phyloP scores from a whole-genome alignment of 1,140 invertebrate species.

The Drosophila setifemur region DNA sequence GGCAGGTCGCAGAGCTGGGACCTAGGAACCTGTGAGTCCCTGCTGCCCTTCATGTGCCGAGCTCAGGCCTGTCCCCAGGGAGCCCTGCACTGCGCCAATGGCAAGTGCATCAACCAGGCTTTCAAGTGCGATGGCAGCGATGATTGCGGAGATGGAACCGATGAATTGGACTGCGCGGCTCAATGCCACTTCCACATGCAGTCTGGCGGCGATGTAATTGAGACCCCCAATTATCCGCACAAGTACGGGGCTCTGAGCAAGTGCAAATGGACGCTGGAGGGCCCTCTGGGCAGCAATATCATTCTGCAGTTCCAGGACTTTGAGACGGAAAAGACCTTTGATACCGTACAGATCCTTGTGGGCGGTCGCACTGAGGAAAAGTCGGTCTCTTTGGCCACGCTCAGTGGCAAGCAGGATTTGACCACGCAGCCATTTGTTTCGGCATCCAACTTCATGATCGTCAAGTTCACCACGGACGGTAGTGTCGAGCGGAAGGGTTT shows the following conservation, averaged over 20 bases:
- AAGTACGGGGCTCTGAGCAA: constrained; percentile 94
- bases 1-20: constrained; percentile 94
- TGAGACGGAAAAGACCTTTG: constrained; percentile 97
- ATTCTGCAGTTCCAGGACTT: constrained; percentile 97
- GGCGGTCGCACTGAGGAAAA: constrained; percentile 97
- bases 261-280: constrained; percentile 98
- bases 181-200: constrained; percentile 96
- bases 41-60: constrained; percentile 97
- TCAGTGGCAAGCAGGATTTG: constrained; percentile 94
- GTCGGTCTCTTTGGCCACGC: constrained; percentile 93
- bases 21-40: constrained; percentile 95
- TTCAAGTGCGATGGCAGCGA: constrained; percentile 96
- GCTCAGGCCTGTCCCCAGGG: constrained; percentile 94
- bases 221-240: constrained; percentile 96
- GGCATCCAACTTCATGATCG: constrained; percentile 98
- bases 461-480: constrained; percentile 97
- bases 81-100: constrained; percentile 96
- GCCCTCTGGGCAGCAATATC: constrained; percentile 96
- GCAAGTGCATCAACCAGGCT: constrained; percentile 93
- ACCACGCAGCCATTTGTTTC: constrained; percentile 93
- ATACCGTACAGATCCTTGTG: constrained; percentile 97
- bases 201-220: constrained; percentile 96
- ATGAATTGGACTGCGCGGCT: constrained; percentile 94
- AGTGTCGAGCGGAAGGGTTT: constrained; percentile 97
- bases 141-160: constrained; percentile 95